Conservation (phyloP, 2,113 vertebrate species). For the Hypocryptadius cinnamomeus region DNA sequence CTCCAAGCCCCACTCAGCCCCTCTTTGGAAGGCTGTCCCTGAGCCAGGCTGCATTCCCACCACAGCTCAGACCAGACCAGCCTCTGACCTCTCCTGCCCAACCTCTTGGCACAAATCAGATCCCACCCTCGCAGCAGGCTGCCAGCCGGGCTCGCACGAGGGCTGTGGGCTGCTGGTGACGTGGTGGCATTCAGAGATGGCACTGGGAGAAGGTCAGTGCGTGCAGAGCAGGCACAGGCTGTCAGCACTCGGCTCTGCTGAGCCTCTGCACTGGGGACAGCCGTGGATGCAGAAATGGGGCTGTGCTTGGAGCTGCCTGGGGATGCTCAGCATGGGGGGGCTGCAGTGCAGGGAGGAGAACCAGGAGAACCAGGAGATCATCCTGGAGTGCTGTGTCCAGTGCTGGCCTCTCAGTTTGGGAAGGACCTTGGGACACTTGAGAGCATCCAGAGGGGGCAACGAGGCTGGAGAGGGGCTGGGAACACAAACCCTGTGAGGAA, state of each 20-base stretch:
- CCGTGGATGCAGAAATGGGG: rapidly evolving
- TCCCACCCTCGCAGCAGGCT: not conserved
- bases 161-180: not conserved
- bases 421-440: rapidly evolving
- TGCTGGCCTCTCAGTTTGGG: not conserved
- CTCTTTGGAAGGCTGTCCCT: not conserved
- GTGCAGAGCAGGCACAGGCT: not conserved
- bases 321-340: not conserved
- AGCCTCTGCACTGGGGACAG: not conserved
- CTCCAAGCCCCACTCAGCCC: not conserved
- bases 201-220: conserved; percentile 7
- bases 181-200: not conserved
- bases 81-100: not conserved
- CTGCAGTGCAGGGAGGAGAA: not conserved
- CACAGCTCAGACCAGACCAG: not conserved
- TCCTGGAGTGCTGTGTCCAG: not conserved
- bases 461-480: too few species aligned
- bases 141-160: rapidly evolving
- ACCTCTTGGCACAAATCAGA: not conserved
- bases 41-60: not conserved
- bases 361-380: not conserved
- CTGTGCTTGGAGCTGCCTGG: not conserved
- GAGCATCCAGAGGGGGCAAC: rapidly evolving
- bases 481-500: too few species aligned
- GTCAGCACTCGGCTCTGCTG: not conserved